These are phyloP conservation scores for Tyrophagus putrescentiae DNA, from an alignment of 1,140 invertebrate genomes.

Conservation along the genomic window DNA sequence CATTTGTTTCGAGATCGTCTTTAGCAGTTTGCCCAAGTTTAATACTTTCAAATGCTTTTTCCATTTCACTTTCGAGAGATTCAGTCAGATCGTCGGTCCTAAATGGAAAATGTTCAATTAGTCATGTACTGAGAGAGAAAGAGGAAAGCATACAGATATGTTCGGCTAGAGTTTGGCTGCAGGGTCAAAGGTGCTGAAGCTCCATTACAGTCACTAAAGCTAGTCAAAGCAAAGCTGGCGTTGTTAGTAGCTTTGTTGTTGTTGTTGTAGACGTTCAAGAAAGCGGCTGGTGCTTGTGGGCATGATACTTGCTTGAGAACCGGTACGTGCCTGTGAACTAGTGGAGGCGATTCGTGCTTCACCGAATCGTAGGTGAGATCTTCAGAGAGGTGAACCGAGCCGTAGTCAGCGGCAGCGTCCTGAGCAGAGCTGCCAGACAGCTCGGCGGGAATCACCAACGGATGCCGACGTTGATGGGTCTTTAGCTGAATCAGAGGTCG, in stretches of 20 bases:
- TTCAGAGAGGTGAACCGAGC: neutral
- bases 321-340: conserved; percentile 1
- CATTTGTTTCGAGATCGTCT: no score
- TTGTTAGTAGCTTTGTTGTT: neutral
- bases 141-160: conserved; percentile 22
- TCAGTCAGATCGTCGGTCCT: neutral
- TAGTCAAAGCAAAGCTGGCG: neutral
- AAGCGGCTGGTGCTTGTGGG: conserved; percentile 25
- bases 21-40: no score
- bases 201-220: neutral
- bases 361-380: neutral
- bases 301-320: conserved; percentile 26
- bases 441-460: conserved; percentile 53
- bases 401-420: neutral
- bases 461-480: conserved; percentile 70
- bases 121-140: neutral
- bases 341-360: conserved; percentile 9
- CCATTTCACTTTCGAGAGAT: conserved; percentile 20
- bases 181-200: neutral
- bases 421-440: neutral
- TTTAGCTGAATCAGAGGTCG: conserved; percentile 47
- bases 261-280: neutral
- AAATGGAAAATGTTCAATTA: conserved; percentile 5
- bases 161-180: conserved; percentile 25
- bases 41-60: conserved; percentile 19